A percentile compares a stretch with the other conserved stretches of the same genome.
phyloP scores from a whole-genome alignment of 2,113 vertebrate species.

The Hemiprocne comata region DNA sequence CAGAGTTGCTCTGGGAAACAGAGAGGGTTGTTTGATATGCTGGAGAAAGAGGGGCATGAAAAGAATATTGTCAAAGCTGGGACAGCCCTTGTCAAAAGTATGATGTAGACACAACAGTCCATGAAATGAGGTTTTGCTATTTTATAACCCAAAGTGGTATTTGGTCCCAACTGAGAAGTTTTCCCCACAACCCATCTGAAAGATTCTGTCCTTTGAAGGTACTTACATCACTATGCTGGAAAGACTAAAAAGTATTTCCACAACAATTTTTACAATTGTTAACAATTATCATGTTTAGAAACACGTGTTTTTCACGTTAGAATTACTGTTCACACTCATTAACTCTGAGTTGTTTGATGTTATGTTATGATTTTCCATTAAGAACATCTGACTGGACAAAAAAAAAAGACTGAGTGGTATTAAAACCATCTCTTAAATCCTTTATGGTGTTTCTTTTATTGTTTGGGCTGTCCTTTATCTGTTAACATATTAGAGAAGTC shows the following conservation, averaged over 20 bases:
- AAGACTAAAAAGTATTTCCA: not conserved
- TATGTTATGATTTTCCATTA: not conserved
- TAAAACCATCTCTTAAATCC: not conserved
- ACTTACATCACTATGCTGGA: not conserved
- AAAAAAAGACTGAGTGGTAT: not conserved
- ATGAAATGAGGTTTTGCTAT: not conserved
- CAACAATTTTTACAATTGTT: not conserved
- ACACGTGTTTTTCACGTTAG: not conserved
- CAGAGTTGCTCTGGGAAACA: not conserved
- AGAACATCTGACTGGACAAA: not conserved
- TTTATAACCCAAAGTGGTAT: not conserved
- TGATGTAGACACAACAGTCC: not conserved
- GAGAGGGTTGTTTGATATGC: not conserved
- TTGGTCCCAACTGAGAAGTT: not conserved
- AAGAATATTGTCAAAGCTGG: not conserved
- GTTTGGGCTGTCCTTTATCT: not conserved
- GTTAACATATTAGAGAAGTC: not conserved
- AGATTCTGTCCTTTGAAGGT: not conserved
- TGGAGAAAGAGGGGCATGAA: not conserved
- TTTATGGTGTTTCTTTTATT: not conserved
- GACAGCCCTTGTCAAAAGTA: not conserved
- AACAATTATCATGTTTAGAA: not conserved
- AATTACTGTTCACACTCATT: not conserved
- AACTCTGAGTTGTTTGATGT: not conserved
- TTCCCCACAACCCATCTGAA: not conserved